Conservation (phyloP, 2,113 vertebrate genomes). For the Hystrix cristata region DNA sequence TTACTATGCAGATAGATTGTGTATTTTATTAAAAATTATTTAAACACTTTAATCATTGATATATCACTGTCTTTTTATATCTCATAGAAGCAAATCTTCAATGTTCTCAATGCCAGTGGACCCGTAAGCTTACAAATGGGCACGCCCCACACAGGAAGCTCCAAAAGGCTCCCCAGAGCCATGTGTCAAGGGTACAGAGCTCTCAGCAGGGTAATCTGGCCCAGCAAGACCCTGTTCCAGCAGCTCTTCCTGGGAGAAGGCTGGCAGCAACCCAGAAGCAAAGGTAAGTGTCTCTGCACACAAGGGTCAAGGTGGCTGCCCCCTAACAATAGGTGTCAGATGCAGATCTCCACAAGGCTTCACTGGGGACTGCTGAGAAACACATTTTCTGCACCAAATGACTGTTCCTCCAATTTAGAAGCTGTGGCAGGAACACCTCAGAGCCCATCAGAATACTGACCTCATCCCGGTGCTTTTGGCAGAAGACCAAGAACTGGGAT, state of each 20-base stretch:
- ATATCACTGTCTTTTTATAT: not conserved
- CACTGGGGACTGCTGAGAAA: not conserved
- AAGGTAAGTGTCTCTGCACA: not conserved
- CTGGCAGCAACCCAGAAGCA: not conserved
- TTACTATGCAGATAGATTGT: rapidly evolving
- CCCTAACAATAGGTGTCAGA: not conserved
- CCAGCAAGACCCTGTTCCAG: not conserved
- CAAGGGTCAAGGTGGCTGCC: too few species aligned
- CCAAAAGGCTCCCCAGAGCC: not conserved
- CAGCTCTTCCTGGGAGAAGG: not conserved
- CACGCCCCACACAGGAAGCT: rapidly evolving
- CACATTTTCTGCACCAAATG: not conserved
- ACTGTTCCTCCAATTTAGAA: not conserved
- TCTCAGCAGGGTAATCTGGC: not conserved
- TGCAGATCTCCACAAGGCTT: not conserved
- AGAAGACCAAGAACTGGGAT: slow-evolving; percentile 92
- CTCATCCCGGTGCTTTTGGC: slow-evolving; percentile 92
- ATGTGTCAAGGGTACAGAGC: not conserved
- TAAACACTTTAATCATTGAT: not conserved
- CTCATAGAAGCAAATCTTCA: not conserved
- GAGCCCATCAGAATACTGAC: slow-evolving; percentile 81
- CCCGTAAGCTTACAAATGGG: rapidly evolving
- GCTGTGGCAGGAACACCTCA: not conserved
- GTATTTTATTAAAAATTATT: not conserved
- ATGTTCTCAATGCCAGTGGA: not conserved